A percentile compares a stretch with the other conserved stretches of the same genome.
Conservation (phyloP, 2,113 vertebrate genomes). For the Anser brachyrhynchus region DNA sequence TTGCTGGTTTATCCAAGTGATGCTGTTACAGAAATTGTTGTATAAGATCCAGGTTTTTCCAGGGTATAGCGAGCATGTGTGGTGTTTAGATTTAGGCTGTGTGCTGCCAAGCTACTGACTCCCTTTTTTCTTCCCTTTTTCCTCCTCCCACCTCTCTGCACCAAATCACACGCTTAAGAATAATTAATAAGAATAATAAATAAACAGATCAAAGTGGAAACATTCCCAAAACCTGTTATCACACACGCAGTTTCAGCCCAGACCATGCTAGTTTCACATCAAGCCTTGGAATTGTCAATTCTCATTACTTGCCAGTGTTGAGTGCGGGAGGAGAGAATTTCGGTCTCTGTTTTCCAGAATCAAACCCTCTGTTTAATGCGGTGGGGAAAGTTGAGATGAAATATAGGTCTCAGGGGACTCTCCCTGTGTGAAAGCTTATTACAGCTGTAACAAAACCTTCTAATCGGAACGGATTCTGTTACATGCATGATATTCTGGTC, state of each 20-base stretch:
- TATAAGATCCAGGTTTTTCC: constrained; percentile 66
- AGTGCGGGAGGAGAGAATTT: constrained; percentile 55
- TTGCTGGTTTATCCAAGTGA: constrained; percentile 63
- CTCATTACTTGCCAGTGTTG: constrained; percentile 59
- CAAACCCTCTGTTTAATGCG: constrained; percentile 69
- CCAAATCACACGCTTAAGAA: constrained; percentile 49
- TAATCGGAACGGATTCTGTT: constrained; percentile 72
- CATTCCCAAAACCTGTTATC: constrained; percentile 73
- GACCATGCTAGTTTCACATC: constrained; percentile 59
- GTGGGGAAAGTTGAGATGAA: constrained; percentile 77
- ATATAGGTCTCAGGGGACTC: constrained; percentile 71
- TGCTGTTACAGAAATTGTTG: constrained; percentile 71
- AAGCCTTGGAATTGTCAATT: constrained; percentile 58
- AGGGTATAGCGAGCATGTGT: constrained; percentile 46
- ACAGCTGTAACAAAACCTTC: constrained; percentile 75
- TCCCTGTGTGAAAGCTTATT: constrained; percentile 76
- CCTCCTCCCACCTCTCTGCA: not conserved
- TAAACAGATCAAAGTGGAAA: constrained; percentile 71
- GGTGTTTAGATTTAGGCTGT: constrained; percentile 71
- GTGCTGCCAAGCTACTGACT: constrained; percentile 74
- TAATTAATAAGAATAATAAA: constrained; percentile 72
- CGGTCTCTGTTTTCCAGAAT: constrained; percentile 68
- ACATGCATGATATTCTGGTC: constrained; percentile 65
- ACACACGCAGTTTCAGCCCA: constrained; percentile 60
- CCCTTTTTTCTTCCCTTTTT: constrained; percentile 31